Evolutionary conservation across 2,113 vertebrate genomes (phyloP), one percentile per base, ranked within the genome.

Genomic region (Prunella fulvescens): DNA sequence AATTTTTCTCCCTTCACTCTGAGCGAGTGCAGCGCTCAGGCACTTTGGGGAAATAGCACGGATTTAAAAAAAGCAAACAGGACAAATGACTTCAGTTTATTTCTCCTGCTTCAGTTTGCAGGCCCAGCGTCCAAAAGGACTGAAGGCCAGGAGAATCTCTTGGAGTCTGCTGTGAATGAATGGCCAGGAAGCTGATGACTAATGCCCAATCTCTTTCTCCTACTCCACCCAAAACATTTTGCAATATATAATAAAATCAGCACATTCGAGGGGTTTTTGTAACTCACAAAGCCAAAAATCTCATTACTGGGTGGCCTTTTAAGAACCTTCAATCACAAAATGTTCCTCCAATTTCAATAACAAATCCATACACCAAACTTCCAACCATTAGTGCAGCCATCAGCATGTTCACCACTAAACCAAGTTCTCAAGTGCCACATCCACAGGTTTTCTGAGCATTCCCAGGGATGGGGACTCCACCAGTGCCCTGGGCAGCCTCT

Each of bases 1-100:
- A 53, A 93, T 95, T 93, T 92, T 79, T 89, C 91, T 92, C 92
- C 77, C 95, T 92, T 60, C 66, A 6, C 61, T 82, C 70, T 31
- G 69, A 82, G 50, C 3, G 8, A 81, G 56, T 28, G 70, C 60
- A 47, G 87, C 77, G 90, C 81, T 73, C 65, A 47, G 83, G 83
- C 86, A 54, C 86, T 87, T 53, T 13, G 29, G 90, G 76, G 73
- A 81, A 81, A 96, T 2, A 47, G 51, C 87, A 79, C 16, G 31
- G 54, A 24, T 86, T 51, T 40, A 28, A 5, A 54, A 3, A 58
- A 48, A 33, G 26, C 71, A 86, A 92, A 50, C 40, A 78, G 81
- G 93, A 92, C 19, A 71, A 83, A 93, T 81, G 3, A 79, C 45
- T 89, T 80, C 64, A 61, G 53, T 62, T 56, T 42, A 47, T 77